Evolutionary conservation across 2,113 vertebrate genomes (phyloP), one percentile per base, ranked within the genome.

Genomic region (Ceyx cyanopectus): DNA sequence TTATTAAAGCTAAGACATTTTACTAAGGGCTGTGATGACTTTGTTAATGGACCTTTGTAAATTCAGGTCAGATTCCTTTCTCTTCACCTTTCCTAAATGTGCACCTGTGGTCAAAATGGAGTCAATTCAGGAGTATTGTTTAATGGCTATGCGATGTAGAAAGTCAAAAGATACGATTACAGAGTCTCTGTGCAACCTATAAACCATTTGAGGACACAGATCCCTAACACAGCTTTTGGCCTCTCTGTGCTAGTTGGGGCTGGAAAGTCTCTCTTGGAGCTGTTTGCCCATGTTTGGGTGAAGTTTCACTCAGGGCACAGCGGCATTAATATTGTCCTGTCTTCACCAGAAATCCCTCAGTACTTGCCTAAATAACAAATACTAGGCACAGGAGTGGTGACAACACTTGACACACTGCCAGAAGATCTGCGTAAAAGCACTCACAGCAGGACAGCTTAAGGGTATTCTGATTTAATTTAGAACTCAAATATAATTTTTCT

Each of bases 291-390:
- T 95, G 85, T 96, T 95, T 91, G 85, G 93, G 81, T 83, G 87
- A 91, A 91, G 68, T 70, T 95, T 85, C 67, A 51, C 85, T 82
- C 9, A 0, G 16, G 26, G 63, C 37, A 69, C 75, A 91, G 76
- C 51, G 5, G 63, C 87, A 92, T 95, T 95, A 95, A 95, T 95
- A 95, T 63, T 74, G 51, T n/a, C 63, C 92, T 95, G 87, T 94
- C 95, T 91, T 96, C 93, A 91, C 93, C 72, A 96, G 75, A 89
- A 95, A 87, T 77, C 68, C 60, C 60, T 3, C 23, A 5, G 9
- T 73, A 54, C 51, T 43, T 67, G 85, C 75, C 72, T 89, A 89
- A 92, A 89, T 87, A 85, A 87, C 60, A 91, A 93, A 89, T 62
- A 40, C 75, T 43, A 78, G 87, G 75, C 86, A 40, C 51, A 89